Base-by-base conservation (phyloP, 2,113 vertebrate genomes). In the Oplegnathus fasciatus region DNA sequence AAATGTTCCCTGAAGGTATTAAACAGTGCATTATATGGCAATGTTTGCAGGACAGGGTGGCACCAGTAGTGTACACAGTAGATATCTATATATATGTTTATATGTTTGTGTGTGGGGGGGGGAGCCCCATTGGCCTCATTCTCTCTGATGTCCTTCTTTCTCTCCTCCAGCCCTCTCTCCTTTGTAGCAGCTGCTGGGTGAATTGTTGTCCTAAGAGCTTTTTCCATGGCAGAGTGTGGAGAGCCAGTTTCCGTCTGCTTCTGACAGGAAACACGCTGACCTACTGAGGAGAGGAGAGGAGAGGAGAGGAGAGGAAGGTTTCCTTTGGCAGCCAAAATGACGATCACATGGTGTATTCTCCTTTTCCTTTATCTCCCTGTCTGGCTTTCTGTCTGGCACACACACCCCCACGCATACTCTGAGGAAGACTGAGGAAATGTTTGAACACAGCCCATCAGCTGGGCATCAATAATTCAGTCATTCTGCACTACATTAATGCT, bases 391-490 rank as follows among this genome's bases (percentile, higher is more conserved):
- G 32, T 77, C 46, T 77, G 32, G 4, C 50, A 57, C 46, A 52
- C 40, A 42, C 28, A 18, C 18, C 18, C 55, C 42, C 34, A 79
- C 37, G 69, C 37, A 34, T 4, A 42, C 37, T 48, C n/a, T 18
- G 22, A 62, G 15, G 26, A 22, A 75, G 55, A 52, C 26, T 11
- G 55, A 81, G 54, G 64, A 67, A 68, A 64, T 17, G 11, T 61
- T 82, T 83, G 67, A 88, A 86, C 52, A 74, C 28, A 80, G 52
- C 32, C 71, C 86, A 91, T 89, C 80, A 87, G 81, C 82, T 66
- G 24, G 18, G 20, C 78, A 89, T 93, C 82, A 92, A 95, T 93
- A 90, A 94, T 93, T 91, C 64, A 94, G 46, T 44, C 72, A 30
- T 75, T 86, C 66, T 85, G 75, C 76, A 62, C 65, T 20, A 46